A percentile compares a stretch with the other conserved stretches of the same genome.
These are phyloP conservation scores for Pyrrhosoma nymphula DNA, from an alignment of 2,888 invertebrate genomes.

Conservation along the genomic window DNA sequence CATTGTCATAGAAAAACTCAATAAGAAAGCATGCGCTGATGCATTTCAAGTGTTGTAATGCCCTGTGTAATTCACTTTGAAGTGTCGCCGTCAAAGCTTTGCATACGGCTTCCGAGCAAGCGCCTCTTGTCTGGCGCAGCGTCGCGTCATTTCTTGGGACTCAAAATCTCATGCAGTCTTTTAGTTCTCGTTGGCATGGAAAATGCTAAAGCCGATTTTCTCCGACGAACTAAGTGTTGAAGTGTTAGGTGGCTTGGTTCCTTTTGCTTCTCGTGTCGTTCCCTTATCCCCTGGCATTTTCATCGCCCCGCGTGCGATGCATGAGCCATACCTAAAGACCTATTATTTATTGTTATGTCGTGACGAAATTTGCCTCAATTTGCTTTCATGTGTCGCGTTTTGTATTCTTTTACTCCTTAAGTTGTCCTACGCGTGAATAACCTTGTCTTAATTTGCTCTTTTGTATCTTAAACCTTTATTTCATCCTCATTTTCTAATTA, in stretches of 20 bases:
- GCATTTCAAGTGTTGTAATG: too few species aligned
- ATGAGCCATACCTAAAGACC: neutral
- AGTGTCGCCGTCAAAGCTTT: neutral
- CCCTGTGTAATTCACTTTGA: neutral
- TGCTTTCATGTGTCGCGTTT: neutral
- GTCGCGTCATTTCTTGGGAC: neutral
- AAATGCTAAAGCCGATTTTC: neutral
- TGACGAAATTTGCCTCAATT: neutral
- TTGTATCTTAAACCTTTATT: too few species aligned
- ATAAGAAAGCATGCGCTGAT: too few species aligned
- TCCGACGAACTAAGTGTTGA: neutral
- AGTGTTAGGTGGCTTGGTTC: neutral
- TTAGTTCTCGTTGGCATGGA: neutral
- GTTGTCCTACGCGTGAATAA: too few species aligned
- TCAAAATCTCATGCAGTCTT: neutral
- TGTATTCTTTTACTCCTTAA: too few species aligned
- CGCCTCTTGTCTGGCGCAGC: neutral
- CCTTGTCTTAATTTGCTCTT: too few species aligned
- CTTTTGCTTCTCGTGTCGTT: neutral
- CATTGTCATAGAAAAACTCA: too few species aligned
- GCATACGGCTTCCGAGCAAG: neutral
- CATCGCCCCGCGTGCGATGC: neutral
- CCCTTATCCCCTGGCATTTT: neutral
- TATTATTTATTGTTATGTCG: neutral
- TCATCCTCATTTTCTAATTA: too few species aligned